Conservation (phyloP, 2,113 vertebrate species). For the Cryptomyrus ogoouensis region DNA sequence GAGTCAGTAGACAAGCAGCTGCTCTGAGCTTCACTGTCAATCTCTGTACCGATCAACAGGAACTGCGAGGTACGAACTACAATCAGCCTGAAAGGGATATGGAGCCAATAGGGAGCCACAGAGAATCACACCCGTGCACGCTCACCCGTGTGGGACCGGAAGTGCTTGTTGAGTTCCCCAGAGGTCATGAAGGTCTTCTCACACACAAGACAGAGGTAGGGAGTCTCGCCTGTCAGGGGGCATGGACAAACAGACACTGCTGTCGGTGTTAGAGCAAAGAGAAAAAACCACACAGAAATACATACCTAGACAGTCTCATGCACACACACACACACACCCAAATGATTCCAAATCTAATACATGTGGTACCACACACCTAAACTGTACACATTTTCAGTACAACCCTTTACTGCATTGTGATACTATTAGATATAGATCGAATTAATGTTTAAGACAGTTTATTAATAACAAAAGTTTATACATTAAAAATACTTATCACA, state of each 20-base stretch:
- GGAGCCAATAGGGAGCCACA: neutral
- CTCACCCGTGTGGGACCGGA: slow-evolving; percentile 85
- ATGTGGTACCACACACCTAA: neutral
- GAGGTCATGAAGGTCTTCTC: slow-evolving; percentile 85
- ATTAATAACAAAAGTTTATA: neutral
- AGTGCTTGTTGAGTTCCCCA: slow-evolving; percentile 93
- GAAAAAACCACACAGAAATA: neutral
- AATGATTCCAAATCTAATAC: neutral
- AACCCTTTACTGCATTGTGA: neutral
- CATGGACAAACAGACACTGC: neutral
- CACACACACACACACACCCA: neutral
- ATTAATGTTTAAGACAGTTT: neutral
- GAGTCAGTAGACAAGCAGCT: neutral
- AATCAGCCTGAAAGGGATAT: neutral
- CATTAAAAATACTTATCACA: neutral
- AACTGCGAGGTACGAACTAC: neutral
- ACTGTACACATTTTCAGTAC: neutral
- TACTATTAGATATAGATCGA: neutral
- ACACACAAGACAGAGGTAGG: slow-evolving; percentile 82
- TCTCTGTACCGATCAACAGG: neutral
- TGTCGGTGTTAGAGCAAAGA: neutral
- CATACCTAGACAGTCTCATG: neutral
- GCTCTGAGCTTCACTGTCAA: neutral
- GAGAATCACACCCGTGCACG: neutral
- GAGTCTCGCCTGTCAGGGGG: slow-evolving; percentile 69